phyloP scores from a whole-genome alignment of 1,140 invertebrate genomes.

The Neotoxoptera formosana region DNA sequence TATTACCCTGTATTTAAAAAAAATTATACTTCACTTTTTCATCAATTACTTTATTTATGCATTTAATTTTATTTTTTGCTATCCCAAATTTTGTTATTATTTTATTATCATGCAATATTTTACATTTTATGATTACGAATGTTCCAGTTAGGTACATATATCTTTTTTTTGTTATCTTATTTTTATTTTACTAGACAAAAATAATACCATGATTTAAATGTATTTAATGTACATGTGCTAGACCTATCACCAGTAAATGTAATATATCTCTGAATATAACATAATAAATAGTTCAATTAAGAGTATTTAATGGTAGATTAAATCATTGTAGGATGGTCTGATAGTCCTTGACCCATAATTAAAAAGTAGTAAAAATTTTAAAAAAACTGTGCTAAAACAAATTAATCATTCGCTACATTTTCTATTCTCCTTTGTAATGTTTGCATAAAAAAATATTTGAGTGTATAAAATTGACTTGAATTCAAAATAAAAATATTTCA shows the following conservation, averaged over 20 bases:
- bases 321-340: background rate
- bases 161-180: background rate
- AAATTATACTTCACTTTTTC: background rate
- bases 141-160: background rate
- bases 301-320: background rate
- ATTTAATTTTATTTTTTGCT: background rate
- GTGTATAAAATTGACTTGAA: background rate
- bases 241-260: background rate
- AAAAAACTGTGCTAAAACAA: background rate
- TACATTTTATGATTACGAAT: background rate
- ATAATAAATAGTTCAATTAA: background rate
- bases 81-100: background rate
- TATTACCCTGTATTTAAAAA: background rate
- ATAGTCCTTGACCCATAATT: no score
- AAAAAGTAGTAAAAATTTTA: background rate
- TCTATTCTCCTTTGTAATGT: background rate
- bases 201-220: background rate
- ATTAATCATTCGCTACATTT: background rate
- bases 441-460: background rate
- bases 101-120: background rate
- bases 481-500: conserved; percentile 18
- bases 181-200: conserved; percentile 24
- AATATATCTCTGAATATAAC: background rate
- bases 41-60: background rate
- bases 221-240: background rate